Evolutionary conservation across 1,140 invertebrate species (phyloP), one percentile per base, ranked within the genome.

Genomic region (Papilio dardanus): DNA sequence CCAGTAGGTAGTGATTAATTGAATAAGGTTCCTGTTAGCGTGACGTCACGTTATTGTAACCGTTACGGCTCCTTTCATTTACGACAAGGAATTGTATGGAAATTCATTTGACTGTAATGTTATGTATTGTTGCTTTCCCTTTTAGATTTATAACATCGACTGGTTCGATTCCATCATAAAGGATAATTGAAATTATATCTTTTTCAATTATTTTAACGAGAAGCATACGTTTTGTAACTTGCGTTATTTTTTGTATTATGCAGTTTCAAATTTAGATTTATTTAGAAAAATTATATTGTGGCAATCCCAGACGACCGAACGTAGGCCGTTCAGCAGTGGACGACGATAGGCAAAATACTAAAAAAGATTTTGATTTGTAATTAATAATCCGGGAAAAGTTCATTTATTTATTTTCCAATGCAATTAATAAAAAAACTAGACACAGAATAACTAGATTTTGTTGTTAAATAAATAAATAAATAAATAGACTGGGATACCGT

Each of bases 21-120:
- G 67, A 69, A 69, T 69, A 40, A 33, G 5, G 67, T 69, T 69
- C 67, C 67, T 21, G 67, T 14, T 69, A 69, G 67, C 67, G 67
- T 42, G 67, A 69, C 35, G 67, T 40, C 31, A 69, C 67, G 31
- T 69, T 19, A 69, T 69, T 69, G 67, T 69, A 40, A 35, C 35
- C 31, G 33, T 40, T 37, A 69, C 67, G 19, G 21, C 33, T 40
- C 35, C 21, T 40, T 69, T 37, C 67, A 28, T 69, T 69, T 24
- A 37, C 31, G 30, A 69, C 19, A 35, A 37, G 67, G 67, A 40
- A 69, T 69, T 69, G 33, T 69, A 69, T 69, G 33, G 35, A 21
- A 37, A 42, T 69, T 69, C 35, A 69, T 69, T 69, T 33, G 35
- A 69, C 21, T 69, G 67, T 16, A 46, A n/a, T 37, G 35, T 37